These are phyloP conservation scores for Euglossa dilemma DNA, from an alignment of 1,140 invertebrate species.

Conservation along the genomic window DNA sequence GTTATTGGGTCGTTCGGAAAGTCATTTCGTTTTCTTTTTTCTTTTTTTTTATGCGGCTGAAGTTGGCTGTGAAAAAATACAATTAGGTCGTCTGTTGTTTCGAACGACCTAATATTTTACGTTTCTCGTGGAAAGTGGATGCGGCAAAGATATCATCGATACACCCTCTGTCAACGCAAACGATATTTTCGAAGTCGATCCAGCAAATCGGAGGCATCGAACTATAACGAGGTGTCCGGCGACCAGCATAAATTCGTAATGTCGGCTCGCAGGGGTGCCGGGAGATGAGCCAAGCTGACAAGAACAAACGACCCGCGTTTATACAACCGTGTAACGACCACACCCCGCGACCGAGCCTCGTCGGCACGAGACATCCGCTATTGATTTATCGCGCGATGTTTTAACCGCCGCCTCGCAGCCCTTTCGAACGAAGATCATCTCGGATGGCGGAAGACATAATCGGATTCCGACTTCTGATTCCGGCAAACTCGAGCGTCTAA, in stretches of 20 bases:
- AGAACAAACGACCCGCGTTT: constrained; percentile 70
- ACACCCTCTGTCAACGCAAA: too few species aligned
- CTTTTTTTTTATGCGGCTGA: too few species aligned
- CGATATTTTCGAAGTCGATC: background rate
- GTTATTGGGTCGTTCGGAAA: too few species aligned
- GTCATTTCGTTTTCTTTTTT: too few species aligned
- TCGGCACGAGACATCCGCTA: constrained; percentile 54
- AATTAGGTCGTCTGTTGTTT: too few species aligned
- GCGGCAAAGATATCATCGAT: too few species aligned
- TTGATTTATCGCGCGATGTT: constrained; percentile 70
- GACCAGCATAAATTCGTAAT: constrained; percentile 64
- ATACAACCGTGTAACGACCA: constrained; percentile 66
- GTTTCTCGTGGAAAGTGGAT: too few species aligned
- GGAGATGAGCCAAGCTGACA: constrained; percentile 71
- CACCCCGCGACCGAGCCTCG: constrained; percentile 33
- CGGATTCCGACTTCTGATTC: background rate
- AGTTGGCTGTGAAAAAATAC: too few species aligned
- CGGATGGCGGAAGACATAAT: background rate
- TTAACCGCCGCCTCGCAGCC: constrained; percentile 35
- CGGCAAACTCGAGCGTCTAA: background rate
- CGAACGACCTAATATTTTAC: too few species aligned
- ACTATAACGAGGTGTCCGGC: constrained; percentile 53
- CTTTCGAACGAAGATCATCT: constrained; percentile 17
- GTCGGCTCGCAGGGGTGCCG: constrained; percentile 49
- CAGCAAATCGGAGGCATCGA: background rate